A percentile compares a stretch with the other conserved stretches of the same genome.
Evolutionary conservation across 2,113 vertebrate genomes (phyloP).

Genomic region (Ailurus styani): DNA sequence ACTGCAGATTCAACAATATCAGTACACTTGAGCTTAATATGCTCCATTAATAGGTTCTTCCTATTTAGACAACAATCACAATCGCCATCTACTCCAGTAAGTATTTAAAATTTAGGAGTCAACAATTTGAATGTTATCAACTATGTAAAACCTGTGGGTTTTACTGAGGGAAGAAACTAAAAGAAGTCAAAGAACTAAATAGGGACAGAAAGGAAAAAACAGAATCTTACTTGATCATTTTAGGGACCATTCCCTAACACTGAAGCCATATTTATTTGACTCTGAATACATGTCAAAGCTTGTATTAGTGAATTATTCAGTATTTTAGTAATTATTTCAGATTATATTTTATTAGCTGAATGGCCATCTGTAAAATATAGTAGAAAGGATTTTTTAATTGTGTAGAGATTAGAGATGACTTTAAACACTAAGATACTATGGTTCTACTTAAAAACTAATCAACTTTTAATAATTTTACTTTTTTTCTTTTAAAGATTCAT

Average conservation of each 20-base stretch:
- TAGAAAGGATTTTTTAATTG: background rate
- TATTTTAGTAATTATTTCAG: constrained; percentile 1
- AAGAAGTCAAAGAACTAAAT: constrained; percentile 21
- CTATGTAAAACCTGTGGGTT: background rate
- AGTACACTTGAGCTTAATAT: background rate
- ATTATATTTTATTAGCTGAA: background rate
- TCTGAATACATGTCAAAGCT: constrained; percentile 10
- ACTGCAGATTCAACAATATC: background rate
- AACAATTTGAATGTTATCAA: background rate
- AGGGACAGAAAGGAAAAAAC: background rate
- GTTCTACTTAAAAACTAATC: background rate
- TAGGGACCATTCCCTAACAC: background rate
- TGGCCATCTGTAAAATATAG: background rate
- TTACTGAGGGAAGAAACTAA: background rate
- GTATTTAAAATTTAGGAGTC: background rate
- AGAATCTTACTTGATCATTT: background rate
- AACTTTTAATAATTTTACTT: background rate
- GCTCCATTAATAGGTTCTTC: background rate
- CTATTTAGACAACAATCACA: background rate
- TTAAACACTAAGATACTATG: constrained; percentile 9
- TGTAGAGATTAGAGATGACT: background rate
- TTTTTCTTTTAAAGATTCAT: background rate
- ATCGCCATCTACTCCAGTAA: background rate
- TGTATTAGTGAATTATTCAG: background rate
- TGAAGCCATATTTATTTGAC: background rate